These are phyloP conservation scores for Zosterops pallidus DNA, from an alignment of 2,113 vertebrate genomes.

Conservation along the genomic window DNA sequence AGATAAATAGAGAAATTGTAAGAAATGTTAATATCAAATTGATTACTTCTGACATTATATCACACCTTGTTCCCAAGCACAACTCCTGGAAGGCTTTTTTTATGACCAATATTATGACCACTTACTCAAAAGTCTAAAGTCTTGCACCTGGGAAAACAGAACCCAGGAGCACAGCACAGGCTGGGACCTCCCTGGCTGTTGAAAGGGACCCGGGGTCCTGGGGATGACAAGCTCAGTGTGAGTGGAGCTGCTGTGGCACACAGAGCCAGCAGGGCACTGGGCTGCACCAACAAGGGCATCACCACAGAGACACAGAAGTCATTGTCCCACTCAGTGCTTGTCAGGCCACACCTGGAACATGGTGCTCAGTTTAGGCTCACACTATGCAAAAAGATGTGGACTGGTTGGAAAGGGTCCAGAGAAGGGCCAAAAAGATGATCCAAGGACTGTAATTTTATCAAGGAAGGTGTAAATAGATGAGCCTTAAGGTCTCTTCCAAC, in stretches of 20 bases:
- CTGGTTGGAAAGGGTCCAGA: background rate
- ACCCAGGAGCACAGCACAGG: background rate
- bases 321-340: background rate
- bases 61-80: background rate
- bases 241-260: background rate
- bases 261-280: rapidly evolving
- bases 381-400: background rate
- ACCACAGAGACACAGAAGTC: background rate
- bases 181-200: background rate
- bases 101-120: background rate
- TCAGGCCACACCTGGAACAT: background rate
- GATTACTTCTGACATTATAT: background rate
- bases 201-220: background rate
- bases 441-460: background rate
- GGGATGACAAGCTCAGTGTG: background rate
- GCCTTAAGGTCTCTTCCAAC: background rate
- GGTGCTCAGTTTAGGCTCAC: background rate
- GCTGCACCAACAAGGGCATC: background rate
- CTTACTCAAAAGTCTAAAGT: background rate
- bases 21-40: background rate
- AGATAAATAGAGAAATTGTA: background rate
- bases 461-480: background rate
- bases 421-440: background rate
- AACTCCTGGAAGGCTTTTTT: background rate
- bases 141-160: background rate